Conservation (phyloP, 2,113 vertebrate genomes). For the Bos indicus region DNA sequence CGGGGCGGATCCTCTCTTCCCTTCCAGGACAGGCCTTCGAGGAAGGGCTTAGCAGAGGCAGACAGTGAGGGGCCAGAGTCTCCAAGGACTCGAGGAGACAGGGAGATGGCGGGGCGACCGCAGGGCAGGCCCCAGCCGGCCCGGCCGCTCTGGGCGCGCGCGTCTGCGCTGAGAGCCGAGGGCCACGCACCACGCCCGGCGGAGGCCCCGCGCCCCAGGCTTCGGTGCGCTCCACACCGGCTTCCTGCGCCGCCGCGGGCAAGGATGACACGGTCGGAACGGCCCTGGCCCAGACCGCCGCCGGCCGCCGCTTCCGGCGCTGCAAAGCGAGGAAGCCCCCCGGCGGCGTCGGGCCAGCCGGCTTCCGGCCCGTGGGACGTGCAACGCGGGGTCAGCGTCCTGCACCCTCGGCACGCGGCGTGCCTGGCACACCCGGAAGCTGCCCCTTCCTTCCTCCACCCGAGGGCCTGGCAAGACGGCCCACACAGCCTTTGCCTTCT, state of each 20-base stretch:
- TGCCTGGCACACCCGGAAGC: neutral
- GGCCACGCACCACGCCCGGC: neutral
- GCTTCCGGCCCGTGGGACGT: neutral
- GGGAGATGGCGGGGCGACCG: neutral
- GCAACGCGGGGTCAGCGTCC: rapidly evolving
- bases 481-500: neutral
- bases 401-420: neutral
- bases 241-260: neutral
- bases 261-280: neutral
- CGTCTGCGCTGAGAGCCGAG: neutral
- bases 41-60: neutral
- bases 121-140: too few species aligned
- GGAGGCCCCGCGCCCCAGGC: neutral
- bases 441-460: neutral
- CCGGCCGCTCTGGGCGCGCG: neutral
- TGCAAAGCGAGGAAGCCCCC: conserved; percentile 81
- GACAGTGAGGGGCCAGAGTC: neutral
- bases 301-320: neutral
- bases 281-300: rapidly evolving
- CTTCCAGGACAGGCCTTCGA: neutral
- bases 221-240: neutral
- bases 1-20: neutral
- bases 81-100: neutral
- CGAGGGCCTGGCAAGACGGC: neutral
- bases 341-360: neutral